These are phyloP conservation scores for Pseudochirops corinnae DNA, from an alignment of 2,797 vertebrate species.

Conservation along the genomic window DNA sequence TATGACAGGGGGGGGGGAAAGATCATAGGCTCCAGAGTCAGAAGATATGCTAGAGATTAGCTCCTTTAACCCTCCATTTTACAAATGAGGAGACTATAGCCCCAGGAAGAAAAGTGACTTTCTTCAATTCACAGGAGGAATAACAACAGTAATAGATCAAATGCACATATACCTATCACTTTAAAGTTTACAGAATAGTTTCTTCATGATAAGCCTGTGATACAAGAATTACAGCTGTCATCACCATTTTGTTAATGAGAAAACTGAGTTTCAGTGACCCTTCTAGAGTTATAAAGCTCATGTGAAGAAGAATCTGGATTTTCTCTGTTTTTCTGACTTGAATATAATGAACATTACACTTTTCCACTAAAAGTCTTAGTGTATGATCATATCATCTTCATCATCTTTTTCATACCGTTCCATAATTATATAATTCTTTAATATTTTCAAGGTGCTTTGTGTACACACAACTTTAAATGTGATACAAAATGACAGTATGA, in stretches of 20 bases:
- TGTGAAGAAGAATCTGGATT: not conserved
- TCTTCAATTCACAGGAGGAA: not conserved
- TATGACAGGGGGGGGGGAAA: rapidly evolving
- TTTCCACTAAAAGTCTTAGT: not conserved
- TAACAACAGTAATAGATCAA: not conserved
- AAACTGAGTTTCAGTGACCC: not conserved
- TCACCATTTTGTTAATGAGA: not conserved
- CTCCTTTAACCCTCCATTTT: not conserved
- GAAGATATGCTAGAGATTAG: not conserved
- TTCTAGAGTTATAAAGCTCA: not conserved
- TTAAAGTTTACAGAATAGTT: not conserved
- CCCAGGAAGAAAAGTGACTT: not conserved
- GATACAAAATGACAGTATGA: not conserved
- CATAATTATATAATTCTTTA: not conserved
- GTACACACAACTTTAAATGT: not conserved
- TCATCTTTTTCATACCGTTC: not conserved
- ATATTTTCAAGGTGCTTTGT: not conserved
- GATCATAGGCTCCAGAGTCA: not conserved
- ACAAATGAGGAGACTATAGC: not conserved
- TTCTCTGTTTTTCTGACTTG: not conserved
- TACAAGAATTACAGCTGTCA: not conserved
- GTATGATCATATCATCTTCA: not conserved
- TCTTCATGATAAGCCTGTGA: not conserved
- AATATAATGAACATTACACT: not conserved
- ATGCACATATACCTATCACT: not conserved